Evolutionary conservation across 2,113 vertebrate genomes (phyloP), one percentile per base, ranked within the genome.

Genomic region (rat (Rattus norvegicus)): DNA sequence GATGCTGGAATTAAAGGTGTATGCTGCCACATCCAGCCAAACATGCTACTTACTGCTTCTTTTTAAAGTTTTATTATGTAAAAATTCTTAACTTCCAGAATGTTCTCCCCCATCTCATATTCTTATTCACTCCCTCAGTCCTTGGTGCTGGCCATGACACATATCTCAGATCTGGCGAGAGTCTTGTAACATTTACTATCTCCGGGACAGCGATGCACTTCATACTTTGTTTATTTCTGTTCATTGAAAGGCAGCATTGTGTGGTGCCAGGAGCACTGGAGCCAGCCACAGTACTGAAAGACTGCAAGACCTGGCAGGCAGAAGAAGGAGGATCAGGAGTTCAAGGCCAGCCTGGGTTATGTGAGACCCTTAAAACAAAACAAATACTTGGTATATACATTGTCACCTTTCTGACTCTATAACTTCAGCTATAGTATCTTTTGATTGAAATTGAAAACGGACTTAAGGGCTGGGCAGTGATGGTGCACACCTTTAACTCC

Each of bases 191-290:
- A 54, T 70, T 90, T 93, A 70, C 81, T 88, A 7, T 95, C 70
- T 96, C 61, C 39, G 72, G 0, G 70, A 81, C 30, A 91, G 52
- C 76, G 91, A 2, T 93, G 67, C 28, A 63, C 75, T 91, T 94
- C 39, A 94, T 47, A 89, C 65, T 61, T 83, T 92, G 72, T 52
- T 90, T 56, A 33, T 81, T 54, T 77, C 85, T 95, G n/a, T 97
- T 70, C 87, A 83, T n/a, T 49, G 88, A 92, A 86, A 94, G 61
- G 79, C 36, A 91, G 39, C 67, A 33, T 88, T 86, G 47, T 88
- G 1, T 54, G 26, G 67, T 90, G 61, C 89, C 39, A 95, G 63
- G 90, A 93, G 80, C n/a, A 4, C 11, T 43, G 72, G 43, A 36
- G 39, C 28, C 5, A 65, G 59, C 24, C 61, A 85, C 39, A 65